Base-by-base conservation (phyloP, 2,888 invertebrate species). In the Diloba caeruleocephala region DNA sequence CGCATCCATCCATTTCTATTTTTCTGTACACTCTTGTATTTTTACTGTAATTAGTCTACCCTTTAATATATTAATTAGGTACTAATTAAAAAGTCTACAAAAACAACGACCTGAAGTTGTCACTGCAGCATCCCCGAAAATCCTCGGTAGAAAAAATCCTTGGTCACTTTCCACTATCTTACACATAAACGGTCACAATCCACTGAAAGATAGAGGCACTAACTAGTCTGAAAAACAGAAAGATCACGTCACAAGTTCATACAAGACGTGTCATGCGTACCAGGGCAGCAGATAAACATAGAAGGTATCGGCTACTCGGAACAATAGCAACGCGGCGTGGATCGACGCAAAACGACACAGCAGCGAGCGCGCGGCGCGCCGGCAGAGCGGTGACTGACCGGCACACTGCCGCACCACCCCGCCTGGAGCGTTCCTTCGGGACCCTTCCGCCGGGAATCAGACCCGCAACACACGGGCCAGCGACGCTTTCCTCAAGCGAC, bases 361-460 rank as follows among this genome's bases (percentile, higher is more conserved):
- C 79, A 79, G 72, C 92, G 89, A 86, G 90, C 88, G 92, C 85
- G 67, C 92, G 84, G 84, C 85, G 76, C 89, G 91, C 87, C 89
- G 90, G 84, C 88, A 71, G 75, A 91, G 89, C 93, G 92, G 92
- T 92, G 92, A 93, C 93, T 93, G 93, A 92, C 93, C 92, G 93
- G 82, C 92, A 80, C 88, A 92, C 77, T 92, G 90, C 88, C 91
- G 91, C 91, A 74, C 80, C 87, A 83, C 87, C 90, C 92, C 90
- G 88, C 89, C 84, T 73, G 85, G 85, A 84, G 74, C 84, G 78
- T 67, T 87, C 90, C 91, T 88, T 79, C 85, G 90, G 92, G 92
- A 91, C 90, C 91, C 88, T 90, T 85, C 88, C 86, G 82, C 82
- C 84, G 88, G 89, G 89, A 89, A 71, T 75, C 78, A 78, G 88